Evolutionary conservation across 2,113 vertebrate species (phyloP).

Genomic region (Lepisosteus oculatus): DNA sequence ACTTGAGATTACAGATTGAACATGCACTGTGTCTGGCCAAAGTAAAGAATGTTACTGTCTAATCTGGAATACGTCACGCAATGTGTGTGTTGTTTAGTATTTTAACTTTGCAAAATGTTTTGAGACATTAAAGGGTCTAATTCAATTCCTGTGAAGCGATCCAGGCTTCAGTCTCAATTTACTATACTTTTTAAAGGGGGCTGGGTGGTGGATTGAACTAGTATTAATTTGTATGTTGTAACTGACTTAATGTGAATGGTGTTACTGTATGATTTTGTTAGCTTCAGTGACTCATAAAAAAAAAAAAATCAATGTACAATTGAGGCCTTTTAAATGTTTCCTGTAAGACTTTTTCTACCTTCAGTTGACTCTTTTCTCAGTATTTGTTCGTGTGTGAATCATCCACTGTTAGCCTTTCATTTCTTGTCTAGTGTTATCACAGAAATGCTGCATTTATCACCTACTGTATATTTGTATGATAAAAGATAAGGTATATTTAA

Average conservation of each 20-base stretch:
- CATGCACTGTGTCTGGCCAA: too few relatives aligned
- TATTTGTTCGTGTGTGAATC: constrained; percentile 16
- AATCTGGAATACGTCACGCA: too few relatives aligned
- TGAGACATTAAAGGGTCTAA: too few relatives aligned
- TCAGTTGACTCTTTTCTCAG: constrained; percentile 3
- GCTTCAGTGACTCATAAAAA: constrained; percentile 1
- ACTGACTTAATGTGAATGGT: constrained; percentile 3
- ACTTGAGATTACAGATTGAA: too few relatives aligned
- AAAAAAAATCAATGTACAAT: constrained; percentile 18
- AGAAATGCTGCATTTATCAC: constrained; percentile 41
- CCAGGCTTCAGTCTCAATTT: too few relatives aligned
- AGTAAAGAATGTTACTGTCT: too few relatives aligned
- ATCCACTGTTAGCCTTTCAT: constrained; percentile 15
- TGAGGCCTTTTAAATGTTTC: constrained; percentile 22
- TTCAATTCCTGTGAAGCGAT: too few relatives aligned
- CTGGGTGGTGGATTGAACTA: background rate
- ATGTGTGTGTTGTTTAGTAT: too few relatives aligned
- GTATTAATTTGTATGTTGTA: constrained; percentile 3
- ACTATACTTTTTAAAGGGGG: too few relatives aligned
- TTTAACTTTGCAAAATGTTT: too few relatives aligned
- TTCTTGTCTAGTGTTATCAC: constrained; percentile 29
- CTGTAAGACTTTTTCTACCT: constrained; percentile 4
- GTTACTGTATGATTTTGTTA: constrained; percentile 9
- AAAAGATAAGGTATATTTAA: constrained; percentile 28
- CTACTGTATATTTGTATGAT: constrained; percentile 39